phyloP scores from a whole-genome alignment of 1,140 invertebrate genomes.

The Pararge aegeria region DNA sequence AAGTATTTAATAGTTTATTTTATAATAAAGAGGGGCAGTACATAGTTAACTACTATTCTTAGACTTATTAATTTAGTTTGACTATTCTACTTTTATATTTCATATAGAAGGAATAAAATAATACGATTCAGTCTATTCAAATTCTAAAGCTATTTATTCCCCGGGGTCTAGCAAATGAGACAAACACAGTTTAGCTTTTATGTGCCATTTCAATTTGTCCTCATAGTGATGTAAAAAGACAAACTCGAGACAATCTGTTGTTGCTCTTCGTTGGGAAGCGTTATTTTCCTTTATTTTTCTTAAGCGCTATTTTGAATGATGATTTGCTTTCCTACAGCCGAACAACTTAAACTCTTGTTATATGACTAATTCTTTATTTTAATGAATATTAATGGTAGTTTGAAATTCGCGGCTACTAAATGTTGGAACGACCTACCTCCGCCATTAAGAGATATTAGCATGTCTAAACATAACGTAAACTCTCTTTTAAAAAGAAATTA shows the following conservation, averaged over 20 bases:
- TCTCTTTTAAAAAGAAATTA: no score
- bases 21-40: no score
- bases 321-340: not conserved
- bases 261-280: conserved; percentile 12
- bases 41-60: no score
- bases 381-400: no score
- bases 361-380: no score
- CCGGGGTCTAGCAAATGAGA: conserved; percentile 21
- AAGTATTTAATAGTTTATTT: no score
- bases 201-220: conserved; percentile 29
- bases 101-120: not conserved
- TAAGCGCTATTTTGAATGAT: conserved; percentile 9
- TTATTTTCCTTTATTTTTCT: not conserved
- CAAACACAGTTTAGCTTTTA: conserved; percentile 26
- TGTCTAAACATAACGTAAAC: no score
- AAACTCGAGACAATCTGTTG: conserved; percentile 26
- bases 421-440: no score
- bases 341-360: no score
- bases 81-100: not conserved
- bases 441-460: no score
- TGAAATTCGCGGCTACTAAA: no score
- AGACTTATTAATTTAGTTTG: no score
- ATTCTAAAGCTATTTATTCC: conserved; percentile 21
- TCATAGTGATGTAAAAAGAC: conserved; percentile 24
- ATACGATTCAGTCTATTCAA: conserved; percentile 12